phyloP scores from a whole-genome alignment of 2,888 invertebrate species.

The Creontiades dilutus region DNA sequence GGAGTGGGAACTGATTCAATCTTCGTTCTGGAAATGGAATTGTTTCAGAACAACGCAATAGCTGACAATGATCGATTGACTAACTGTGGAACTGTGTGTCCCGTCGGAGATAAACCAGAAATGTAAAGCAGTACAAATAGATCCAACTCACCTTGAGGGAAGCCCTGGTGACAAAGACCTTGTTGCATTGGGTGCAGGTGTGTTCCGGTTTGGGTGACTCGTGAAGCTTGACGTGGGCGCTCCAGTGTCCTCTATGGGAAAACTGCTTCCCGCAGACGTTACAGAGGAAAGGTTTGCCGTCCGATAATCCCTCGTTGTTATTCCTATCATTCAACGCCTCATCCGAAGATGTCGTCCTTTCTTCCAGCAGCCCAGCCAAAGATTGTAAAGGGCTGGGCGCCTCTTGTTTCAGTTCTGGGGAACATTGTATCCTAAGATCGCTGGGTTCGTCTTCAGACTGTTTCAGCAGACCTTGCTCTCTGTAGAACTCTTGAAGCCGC shows the following conservation, averaged over 20 bases:
- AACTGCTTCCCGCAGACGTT: conserved; percentile 75
- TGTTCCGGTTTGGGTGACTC: conserved; percentile 76
- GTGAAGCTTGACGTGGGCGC: conserved; percentile 76
- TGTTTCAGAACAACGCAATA: background rate
- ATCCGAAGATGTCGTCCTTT: conserved; percentile 58
- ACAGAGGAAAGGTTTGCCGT: conserved; percentile 75
- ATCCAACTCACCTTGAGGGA: conserved; percentile 78
- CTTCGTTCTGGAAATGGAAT: background rate
- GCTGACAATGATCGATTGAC: too few relatives aligned
- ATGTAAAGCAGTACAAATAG: background rate
- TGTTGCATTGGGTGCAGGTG: conserved; percentile 78
- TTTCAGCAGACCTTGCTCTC: conserved; percentile 73
- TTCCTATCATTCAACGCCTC: conserved; percentile 76
- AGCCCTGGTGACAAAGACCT: conserved; percentile 78
- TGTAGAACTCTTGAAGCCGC: conserved; percentile 76
- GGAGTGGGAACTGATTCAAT: background rate
- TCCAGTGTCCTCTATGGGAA: conserved; percentile 76
- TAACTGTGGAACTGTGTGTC: background rate
- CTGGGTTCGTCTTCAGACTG: conserved; percentile 71
- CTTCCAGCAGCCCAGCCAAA: conserved; percentile 68
- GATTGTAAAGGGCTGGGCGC: conserved; percentile 65
- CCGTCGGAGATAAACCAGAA: background rate
- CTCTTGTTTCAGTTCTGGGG: conserved; percentile 64
- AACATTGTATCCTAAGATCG: conserved; percentile 71
- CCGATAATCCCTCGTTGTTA: conserved; percentile 76